Conservation (phyloP, 2,797 vertebrate species). For the Pangasius krempfi region DNA sequence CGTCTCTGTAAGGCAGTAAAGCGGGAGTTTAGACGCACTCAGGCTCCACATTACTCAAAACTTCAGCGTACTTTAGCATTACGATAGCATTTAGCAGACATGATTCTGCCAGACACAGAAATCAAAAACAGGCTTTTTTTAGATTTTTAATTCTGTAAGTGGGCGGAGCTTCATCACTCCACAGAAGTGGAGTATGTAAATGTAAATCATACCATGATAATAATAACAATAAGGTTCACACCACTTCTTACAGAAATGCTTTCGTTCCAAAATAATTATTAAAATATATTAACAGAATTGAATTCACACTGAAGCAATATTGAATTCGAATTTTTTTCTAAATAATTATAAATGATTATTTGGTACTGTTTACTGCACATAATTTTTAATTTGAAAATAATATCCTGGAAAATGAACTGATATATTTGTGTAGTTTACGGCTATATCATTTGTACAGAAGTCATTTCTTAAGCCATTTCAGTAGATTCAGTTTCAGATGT, state of each 20-base stretch:
- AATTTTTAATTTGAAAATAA: neutral
- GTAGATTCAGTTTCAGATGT: too few species aligned
- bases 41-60: neutral
- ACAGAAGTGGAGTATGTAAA: neutral
- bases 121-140: neutral
- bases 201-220: neutral
- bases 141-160: neutral
- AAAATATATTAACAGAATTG: neutral
- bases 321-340: too few species aligned
- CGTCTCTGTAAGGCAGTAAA: slow-evolving; percentile 76
- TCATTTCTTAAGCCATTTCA: too few species aligned
- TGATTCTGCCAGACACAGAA: neutral
- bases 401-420: neutral
- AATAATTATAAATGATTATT: too few species aligned
- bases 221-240: neutral
- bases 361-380: neutral
- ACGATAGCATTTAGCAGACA: neutral
- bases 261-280: neutral
- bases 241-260: too few species aligned
- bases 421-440: neutral
- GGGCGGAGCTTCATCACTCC: neutral
- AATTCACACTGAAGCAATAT: too few species aligned
- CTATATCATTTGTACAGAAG: neutral
- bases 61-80: neutral
- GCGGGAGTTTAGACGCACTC: neutral